Conservation (phyloP, 2,113 vertebrate species). For the Leptodactylus fuscus region DNA sequence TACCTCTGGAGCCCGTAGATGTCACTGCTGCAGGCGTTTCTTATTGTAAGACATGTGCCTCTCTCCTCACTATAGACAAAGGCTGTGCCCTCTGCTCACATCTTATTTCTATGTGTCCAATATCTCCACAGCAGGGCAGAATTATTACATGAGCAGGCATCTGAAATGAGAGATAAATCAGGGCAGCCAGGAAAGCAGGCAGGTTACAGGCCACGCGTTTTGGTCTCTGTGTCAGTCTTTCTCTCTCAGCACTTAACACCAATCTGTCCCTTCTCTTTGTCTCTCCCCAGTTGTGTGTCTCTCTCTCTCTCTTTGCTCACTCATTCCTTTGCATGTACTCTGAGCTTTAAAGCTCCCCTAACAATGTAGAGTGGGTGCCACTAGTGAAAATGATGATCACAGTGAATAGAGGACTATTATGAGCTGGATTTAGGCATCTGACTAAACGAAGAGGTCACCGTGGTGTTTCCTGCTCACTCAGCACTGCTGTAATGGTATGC, state of each 20-base stretch:
- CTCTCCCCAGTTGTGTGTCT: slow-evolving; percentile 57
- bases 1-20: slow-evolving; percentile 72
- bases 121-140: background rate
- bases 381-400: slow-evolving; percentile 64
- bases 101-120: slow-evolving; percentile 24
- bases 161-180: slow-evolving; percentile 43
- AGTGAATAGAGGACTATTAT: slow-evolving; percentile 69
- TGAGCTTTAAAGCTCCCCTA: slow-evolving; percentile 75
- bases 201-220: slow-evolving; percentile 40
- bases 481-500: slow-evolving; percentile 61
- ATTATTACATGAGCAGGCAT: slow-evolving; percentile 40
- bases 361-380: slow-evolving; percentile 69
- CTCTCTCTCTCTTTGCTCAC: slow-evolving; percentile 41
- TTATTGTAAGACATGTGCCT: slow-evolving; percentile 56
- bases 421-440: slow-evolving; percentile 70
- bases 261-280: slow-evolving; percentile 63
- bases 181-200: slow-evolving; percentile 49
- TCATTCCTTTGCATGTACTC: slow-evolving; percentile 63
- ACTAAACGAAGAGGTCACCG: slow-evolving; percentile 65
- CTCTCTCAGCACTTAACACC: slow-evolving; percentile 74
- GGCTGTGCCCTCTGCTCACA: slow-evolving; percentile 48
- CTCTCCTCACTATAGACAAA: slow-evolving; percentile 39
- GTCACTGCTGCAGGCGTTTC: slow-evolving; percentile 63
- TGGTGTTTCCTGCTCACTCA: slow-evolving; percentile 69
- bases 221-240: slow-evolving; percentile 65